phyloP scores from a whole-genome alignment of 2,888 invertebrate genomes.

The Lydus trimaculatus region DNA sequence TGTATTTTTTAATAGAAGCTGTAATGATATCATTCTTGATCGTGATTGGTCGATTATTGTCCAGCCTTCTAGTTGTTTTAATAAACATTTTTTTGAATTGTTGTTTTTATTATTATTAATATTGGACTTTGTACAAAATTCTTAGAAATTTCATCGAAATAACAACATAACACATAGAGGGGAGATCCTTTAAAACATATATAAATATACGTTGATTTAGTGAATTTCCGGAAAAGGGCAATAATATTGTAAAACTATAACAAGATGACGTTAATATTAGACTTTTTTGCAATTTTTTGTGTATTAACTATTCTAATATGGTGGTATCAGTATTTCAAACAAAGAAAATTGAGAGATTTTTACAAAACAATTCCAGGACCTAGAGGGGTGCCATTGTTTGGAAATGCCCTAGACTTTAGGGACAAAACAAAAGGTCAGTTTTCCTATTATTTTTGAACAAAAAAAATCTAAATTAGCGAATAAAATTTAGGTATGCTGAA shows the following conservation, averaged over 20 bases:
- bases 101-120: not conserved
- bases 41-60: not conserved
- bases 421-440: conserved; percentile 13
- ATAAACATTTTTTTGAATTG: not conserved
- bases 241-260: not conserved
- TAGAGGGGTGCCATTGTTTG: conserved; percentile 22
- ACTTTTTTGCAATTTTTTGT: not conserved
- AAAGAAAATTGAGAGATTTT: conserved; percentile 16
- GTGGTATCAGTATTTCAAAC: not conserved
- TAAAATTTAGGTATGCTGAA: conserved; percentile 19
- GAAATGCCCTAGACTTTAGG: conserved; percentile 27
- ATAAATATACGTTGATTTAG: not conserved
- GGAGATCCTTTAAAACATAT: not conserved
- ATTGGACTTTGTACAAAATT: not conserved
- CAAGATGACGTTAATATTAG: not conserved
- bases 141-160: not conserved
- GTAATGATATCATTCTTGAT: not conserved
- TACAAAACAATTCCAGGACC: conserved; percentile 23
- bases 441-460: not conserved
- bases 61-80: not conserved
- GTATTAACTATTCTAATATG: not conserved
- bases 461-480: not conserved
- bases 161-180: not conserved
- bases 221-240: not conserved
- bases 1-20: no score